Base-by-base conservation (phyloP, 2,113 vertebrate genomes). In the Phrynosoma platyrhinos region DNA sequence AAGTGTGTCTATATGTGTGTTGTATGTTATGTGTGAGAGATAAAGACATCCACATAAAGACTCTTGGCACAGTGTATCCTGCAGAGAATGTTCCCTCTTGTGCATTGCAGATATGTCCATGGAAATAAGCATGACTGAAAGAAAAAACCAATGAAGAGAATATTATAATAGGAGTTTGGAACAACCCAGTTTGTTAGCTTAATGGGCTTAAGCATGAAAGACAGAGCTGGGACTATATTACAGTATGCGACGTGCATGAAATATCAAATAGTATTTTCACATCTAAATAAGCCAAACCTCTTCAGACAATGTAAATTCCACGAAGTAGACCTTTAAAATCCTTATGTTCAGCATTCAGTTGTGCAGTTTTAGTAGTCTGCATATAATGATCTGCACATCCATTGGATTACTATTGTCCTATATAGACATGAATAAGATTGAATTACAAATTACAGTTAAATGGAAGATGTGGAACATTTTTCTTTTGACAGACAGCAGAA, bases 51-150 rank as follows among this genome's bases (percentile, higher is more conserved):
- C 30, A 87, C n/a, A 85, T 79, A 88, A 90, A 53, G 21, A 0
- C 86, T 1, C 25, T 90, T 85, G 7, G 36, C 85, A 78, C 47
- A 91, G 68, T n/a, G 12, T 47, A 80, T n/a, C 2, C 80, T 62
- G 52, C 82, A 2, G 0, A 0, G 79, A 47, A 9, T 81, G 4
- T 89, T 93, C 30, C n/a, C 82, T 90, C 75, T 76, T 86, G 74
- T 88, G 75, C 52, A 72, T 76, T 92, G 66, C 1, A 0, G 55
- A 88, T 90, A 93, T 85, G 40, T 20, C 85, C 90, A 84, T 90
- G 92, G 88, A 96, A 94, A 94, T 52, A 86, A 66, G 78, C 87
- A 91, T 92, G 87, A 89, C 89, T 94, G 25, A 82, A 91, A 95
- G 92, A 90, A 93, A 94, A 94, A 94, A 36, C 79, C 86, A 85